Evolutionary conservation across 2,113 vertebrate species (phyloP), one percentile per base, ranked within the genome.

Genomic region (Corythornis madagascariensis): DNA sequence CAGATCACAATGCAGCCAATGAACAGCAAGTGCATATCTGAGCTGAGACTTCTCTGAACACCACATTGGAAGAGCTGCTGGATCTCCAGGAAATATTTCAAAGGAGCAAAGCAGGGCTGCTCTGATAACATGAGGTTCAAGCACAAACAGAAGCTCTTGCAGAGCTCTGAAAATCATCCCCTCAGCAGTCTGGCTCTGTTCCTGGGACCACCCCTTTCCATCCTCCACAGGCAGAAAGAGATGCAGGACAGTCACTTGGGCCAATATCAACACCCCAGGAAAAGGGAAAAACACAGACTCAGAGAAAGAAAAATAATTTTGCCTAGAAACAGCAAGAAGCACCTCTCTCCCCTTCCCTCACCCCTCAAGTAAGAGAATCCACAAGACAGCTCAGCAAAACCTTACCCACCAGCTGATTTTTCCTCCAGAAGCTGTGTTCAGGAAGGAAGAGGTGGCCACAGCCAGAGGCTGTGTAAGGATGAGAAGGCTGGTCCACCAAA

Each of bases 361-460:
- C 3, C 5, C 7, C 3, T 6, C 63, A 71, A 38, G 60, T 87
- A 52, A 76, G 2, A 4, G 19, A 56, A 88, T 88, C 76, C 65
- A 55, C 52, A 90, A 65, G 31, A 31, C 72, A 90, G 80, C 69
- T 86, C 91, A 90, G 69, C 76, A 90, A 74, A 83, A 83, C 29
- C 15, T 55, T 57, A 50, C 56, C 47, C 64, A 67, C 24, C 40
- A 20, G 67, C 48, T 69, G 50, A 38, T 76, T 70, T 70, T 52
- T 69, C 45, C 59, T 87, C 45, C 43, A 57, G n/a, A 50, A 48
- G 79, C 38, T 26, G 7, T 4, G 4, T 11, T 40, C n/a, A 21
- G 19, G 85, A 55, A 66, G 15, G 52, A 43, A 92, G 16, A 59
- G 19, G 24, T 14, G 13, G 53, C n/a, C 52, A 47, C 26, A 60